Conservation (phyloP, 2,797 vertebrate genomes). For the Buceros bicornis region DNA sequence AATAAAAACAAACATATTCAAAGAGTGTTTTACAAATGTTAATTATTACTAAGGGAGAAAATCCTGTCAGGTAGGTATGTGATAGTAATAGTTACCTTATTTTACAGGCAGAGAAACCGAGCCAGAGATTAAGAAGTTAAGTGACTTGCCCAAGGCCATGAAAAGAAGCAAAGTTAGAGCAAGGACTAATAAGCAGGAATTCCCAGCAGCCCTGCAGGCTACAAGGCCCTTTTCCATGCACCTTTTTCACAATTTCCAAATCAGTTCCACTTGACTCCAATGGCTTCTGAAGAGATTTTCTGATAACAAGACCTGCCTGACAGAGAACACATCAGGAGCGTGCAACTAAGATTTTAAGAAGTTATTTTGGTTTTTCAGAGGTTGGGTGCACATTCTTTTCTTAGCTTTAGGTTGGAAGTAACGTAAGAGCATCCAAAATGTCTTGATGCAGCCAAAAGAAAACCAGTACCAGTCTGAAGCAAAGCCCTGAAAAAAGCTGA, state of each 20-base stretch:
- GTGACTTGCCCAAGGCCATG: conserved; percentile 57
- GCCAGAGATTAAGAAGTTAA: conserved; percentile 71
- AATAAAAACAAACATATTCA: conserved; percentile 61
- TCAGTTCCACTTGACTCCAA: conserved; percentile 20
- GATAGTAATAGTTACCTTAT: conserved; percentile 55
- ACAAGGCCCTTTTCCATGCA: background rate
- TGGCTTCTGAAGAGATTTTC: background rate
- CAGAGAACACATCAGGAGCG: background rate
- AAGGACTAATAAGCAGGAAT: conserved; percentile 51
- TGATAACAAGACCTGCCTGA: background rate
- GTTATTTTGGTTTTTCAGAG: background rate
- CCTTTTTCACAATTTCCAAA: background rate
- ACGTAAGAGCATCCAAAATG: accelerated
- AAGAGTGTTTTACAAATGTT: conserved; percentile 60
- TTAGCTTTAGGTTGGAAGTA: background rate
- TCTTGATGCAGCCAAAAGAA: background rate
- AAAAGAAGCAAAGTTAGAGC: conserved; percentile 34
- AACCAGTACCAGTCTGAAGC: background rate
- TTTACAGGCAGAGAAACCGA: conserved; percentile 59
- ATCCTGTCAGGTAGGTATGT: conserved; percentile 58
- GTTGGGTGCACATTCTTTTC: background rate
- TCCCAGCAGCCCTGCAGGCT: conserved; percentile 44
- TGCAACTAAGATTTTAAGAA: background rate
- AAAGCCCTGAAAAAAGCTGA: background rate
- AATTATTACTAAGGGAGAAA: conserved; percentile 70